These are phyloP conservation scores for Bagarius yarrelli DNA, from an alignment of 2,113 vertebrate species.

Conservation along the genomic window DNA sequence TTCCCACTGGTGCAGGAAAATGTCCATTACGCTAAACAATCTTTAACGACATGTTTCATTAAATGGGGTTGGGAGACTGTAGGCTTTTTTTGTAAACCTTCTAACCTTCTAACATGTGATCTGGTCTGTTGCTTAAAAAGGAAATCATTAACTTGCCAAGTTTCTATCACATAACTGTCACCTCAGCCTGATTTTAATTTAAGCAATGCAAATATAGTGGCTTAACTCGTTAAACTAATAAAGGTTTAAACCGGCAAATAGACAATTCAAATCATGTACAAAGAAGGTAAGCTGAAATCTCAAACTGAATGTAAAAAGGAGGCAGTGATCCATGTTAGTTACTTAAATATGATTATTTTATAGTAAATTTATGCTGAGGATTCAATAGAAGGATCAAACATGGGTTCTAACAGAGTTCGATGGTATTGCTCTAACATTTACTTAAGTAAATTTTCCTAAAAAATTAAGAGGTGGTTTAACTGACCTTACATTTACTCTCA, in stretches of 20 bases:
- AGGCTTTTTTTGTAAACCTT: not conserved
- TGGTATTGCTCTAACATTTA: no score
- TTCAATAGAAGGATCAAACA: not conserved
- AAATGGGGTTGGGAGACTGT: not conserved
- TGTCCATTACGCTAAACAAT: not conserved
- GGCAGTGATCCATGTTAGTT: not conserved
- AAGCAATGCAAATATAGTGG: conserved; percentile 21
- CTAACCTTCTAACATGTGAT: not conserved
- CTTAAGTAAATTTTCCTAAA: no score
- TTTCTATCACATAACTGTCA: not conserved
- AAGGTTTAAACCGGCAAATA: not conserved
- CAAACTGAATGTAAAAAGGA: not conserved
- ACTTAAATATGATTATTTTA: not conserved
- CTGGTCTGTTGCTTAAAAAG: not conserved
- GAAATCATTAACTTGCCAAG: not conserved
- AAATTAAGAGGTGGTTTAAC: no score
- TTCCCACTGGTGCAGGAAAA: not conserved
- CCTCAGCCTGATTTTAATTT: not conserved
- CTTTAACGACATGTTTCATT: no score
- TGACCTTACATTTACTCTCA: no score
- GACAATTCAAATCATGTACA: conserved; percentile 30
- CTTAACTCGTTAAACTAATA: conserved; percentile 20
- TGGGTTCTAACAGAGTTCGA: no score
- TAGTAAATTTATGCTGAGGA: not conserved
- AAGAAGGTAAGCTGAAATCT: not conserved